These are phyloP conservation scores for Pentamera pediparva DNA, from an alignment of 53 echinoderm and acorn worm genomes.

Conservation along the genomic window DNA sequence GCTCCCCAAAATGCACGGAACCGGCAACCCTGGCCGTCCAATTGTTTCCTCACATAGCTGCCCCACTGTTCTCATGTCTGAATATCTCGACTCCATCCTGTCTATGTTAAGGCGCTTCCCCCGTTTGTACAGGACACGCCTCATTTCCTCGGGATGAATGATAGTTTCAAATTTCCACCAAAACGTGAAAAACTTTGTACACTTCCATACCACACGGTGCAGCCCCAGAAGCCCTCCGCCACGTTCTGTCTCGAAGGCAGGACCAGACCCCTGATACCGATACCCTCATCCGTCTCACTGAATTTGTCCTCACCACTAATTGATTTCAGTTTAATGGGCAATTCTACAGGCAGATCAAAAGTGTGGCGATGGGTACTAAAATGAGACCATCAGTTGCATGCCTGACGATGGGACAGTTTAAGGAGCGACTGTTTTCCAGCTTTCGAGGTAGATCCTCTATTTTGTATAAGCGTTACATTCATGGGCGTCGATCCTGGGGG, in stretches of 20 bases:
- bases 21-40: slow-evolving; percentile 12
- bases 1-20: slow-evolving; percentile 30
- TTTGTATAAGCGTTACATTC: no score
- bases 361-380: no score
- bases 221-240: background rate
- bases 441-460: no score
- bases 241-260: background rate
- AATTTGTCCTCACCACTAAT: no score
- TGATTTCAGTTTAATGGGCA: no score
- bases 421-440: no score
- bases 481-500: no score
- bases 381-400: no score
- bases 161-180: background rate
- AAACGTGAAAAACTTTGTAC: background rate
- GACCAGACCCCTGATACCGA: background rate
- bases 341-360: no score
- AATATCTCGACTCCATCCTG: slow-evolving; percentile 27
- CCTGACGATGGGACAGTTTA: no score
- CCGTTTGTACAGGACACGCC: background rate
- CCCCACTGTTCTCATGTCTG: slow-evolving; percentile 33
- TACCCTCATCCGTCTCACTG: background rate
- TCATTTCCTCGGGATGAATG: background rate
- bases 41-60: slow-evolving; percentile 39
- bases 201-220: background rate
- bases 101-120: no score